These are phyloP conservation scores for Ascaphus truei DNA, from an alignment of 2,113 vertebrate species.

Conservation along the genomic window DNA sequence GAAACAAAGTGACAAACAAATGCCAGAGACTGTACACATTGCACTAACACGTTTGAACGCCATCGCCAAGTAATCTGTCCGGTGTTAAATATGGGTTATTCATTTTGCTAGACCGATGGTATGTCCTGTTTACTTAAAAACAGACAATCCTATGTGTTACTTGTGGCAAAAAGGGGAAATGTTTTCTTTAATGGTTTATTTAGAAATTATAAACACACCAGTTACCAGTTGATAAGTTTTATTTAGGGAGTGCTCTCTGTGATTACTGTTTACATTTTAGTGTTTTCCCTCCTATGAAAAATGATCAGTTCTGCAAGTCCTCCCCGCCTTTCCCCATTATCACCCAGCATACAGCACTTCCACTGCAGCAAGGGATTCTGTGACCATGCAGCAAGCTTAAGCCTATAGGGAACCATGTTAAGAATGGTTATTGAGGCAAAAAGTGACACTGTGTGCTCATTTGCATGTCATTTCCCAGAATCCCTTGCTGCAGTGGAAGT, in stretches of 20 bases:
- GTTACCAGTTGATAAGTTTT: background rate
- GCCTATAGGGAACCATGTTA: too few relatives aligned
- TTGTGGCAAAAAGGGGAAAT: background rate
- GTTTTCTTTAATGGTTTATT: background rate
- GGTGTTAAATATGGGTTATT: background rate
- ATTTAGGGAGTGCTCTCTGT: background rate
- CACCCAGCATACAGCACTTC: too few relatives aligned
- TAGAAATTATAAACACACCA: background rate
- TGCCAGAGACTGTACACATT: background rate
- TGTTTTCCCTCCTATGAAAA: background rate
- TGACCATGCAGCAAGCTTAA: too few relatives aligned
- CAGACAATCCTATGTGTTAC: background rate
- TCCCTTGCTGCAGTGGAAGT: too few relatives aligned
- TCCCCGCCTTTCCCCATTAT: too few relatives aligned
- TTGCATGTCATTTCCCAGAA: too few relatives aligned
- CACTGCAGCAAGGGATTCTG: too few relatives aligned
- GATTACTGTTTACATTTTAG: background rate
- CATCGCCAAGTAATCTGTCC: slow-evolving; percentile 10
- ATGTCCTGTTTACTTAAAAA: background rate
- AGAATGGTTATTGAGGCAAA: too few relatives aligned
- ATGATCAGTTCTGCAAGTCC: too few relatives aligned
- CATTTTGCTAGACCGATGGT: background rate
- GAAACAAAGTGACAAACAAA: background rate
- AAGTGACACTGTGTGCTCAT: too few relatives aligned
- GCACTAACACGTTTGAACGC: background rate